These are phyloP conservation scores for Picus viridis DNA, from an alignment of 2,797 vertebrate genomes.

Conservation along the genomic window DNA sequence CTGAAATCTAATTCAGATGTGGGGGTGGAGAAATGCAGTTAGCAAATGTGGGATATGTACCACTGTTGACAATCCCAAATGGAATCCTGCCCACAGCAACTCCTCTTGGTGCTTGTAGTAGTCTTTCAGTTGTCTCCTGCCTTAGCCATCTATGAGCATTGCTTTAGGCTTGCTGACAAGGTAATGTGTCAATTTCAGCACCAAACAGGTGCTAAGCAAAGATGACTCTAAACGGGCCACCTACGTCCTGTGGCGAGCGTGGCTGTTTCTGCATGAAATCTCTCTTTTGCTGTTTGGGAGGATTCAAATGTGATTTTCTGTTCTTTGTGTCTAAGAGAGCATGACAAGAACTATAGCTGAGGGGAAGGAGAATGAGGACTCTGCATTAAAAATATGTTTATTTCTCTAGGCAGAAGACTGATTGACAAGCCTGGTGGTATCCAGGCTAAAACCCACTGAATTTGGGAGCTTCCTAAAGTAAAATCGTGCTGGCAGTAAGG, in stretches of 20 bases:
- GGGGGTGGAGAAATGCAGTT: constrained; percentile 24
- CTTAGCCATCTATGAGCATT: constrained; percentile 24
- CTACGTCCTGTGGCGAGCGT: background rate
- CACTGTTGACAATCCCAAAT: constrained; percentile 45
- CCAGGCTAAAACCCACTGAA: background rate
- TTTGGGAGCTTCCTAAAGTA: constrained; percentile 7
- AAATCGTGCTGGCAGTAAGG: background rate
- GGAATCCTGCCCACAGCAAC: constrained; percentile 49
- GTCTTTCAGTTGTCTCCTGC: constrained; percentile 36
- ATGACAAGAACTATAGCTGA: constrained; percentile 61
- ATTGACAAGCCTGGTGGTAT: constrained; percentile 25
- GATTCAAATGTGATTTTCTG: constrained; percentile 56
- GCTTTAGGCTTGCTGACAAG: constrained; percentile 60
- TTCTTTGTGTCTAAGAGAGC: constrained; percentile 29
- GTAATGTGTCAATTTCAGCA: constrained; percentile 41
- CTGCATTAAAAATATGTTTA: constrained; percentile 54
- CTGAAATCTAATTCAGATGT: constrained; percentile 52
- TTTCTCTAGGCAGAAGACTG: constrained; percentile 53
- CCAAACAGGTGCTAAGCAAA: constrained; percentile 55
- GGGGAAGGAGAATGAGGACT: constrained; percentile 63
- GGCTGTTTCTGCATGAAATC: constrained; percentile 55
- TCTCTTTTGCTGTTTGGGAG: constrained; percentile 39
- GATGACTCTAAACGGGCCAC: constrained; percentile 14
- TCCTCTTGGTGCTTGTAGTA: background rate
- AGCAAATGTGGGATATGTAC: background rate